Conservation (phyloP, 2,888 invertebrate genomes). For the Eudasyphora cyanicolor region DNA sequence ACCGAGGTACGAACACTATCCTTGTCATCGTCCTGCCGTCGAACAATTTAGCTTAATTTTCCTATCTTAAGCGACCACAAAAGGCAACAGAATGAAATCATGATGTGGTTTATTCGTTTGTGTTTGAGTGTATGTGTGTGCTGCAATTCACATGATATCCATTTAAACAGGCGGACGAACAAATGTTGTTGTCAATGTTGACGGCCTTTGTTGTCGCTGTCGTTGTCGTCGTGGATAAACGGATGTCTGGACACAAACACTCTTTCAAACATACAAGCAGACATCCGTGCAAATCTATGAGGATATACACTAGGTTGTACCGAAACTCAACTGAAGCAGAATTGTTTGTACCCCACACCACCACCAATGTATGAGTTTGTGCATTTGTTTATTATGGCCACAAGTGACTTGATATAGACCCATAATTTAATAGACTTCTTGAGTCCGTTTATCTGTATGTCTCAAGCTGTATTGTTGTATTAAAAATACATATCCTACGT, state of each 20-base stretch:
- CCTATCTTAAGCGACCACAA: constrained; percentile 35
- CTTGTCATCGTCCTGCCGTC: background rate
- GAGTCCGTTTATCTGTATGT: too few species aligned
- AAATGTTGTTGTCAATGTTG: background rate
- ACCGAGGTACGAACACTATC: background rate
- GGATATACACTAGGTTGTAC: too few species aligned
- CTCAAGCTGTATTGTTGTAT: too few species aligned
- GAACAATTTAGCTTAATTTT: constrained; percentile 34
- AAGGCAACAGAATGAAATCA: constrained; percentile 38
- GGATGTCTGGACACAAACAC: background rate
- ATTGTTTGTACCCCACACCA: too few species aligned
- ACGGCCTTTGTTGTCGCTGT: background rate
- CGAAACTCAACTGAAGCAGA: too few species aligned
- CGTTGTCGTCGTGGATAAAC: background rate
- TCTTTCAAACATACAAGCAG: background rate
- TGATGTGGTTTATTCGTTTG: background rate
- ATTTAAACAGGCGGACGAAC: background rate
- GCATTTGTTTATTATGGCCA: too few species aligned
- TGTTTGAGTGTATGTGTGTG: background rate
- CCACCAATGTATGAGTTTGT: constrained; percentile 13
- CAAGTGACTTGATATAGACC: too few species aligned
- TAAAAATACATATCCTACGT: too few species aligned
- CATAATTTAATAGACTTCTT: too few species aligned
- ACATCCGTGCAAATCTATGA: background rate
- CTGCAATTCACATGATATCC: background rate